Conservation (phyloP, 1,140 invertebrate species). For the Chelonus insularis region DNA sequence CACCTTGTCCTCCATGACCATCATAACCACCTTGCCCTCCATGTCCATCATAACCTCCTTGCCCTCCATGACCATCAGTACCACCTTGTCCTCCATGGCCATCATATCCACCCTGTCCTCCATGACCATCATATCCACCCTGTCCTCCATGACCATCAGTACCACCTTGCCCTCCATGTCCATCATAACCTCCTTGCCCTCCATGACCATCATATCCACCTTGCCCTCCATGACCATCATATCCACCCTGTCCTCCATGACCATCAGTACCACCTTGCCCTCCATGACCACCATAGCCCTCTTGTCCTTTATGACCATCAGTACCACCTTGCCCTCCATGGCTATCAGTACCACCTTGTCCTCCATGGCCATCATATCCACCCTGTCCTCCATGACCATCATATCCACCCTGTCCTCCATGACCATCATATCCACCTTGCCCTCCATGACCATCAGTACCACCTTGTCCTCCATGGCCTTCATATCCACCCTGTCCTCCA, state of each 20-base stretch:
- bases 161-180: conserved; percentile 20
- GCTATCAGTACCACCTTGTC: background rate
- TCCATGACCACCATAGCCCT: conserved; percentile 14
- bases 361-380: conserved; percentile 24
- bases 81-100: background rate
- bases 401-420: background rate
- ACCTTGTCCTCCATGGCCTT: conserved; percentile 18
- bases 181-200: conserved; percentile 8
- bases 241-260: background rate
- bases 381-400: conserved; percentile 7
- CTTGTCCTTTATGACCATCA: background rate
- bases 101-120: background rate
- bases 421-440: conserved; percentile 5
- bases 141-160: conserved; percentile 11
- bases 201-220: conserved; percentile 7
- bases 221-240: conserved; percentile 7
- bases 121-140: background rate
- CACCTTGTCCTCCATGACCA: background rate
- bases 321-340: no score
- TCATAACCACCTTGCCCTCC: background rate
- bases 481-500: conserved; percentile 2
- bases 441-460: conserved; percentile 7
- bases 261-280: conserved; percentile 9
- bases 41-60: background rate
- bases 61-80: background rate